phyloP scores from a whole-genome alignment of 2,113 vertebrate genomes.

The Capreolus pygargus region DNA sequence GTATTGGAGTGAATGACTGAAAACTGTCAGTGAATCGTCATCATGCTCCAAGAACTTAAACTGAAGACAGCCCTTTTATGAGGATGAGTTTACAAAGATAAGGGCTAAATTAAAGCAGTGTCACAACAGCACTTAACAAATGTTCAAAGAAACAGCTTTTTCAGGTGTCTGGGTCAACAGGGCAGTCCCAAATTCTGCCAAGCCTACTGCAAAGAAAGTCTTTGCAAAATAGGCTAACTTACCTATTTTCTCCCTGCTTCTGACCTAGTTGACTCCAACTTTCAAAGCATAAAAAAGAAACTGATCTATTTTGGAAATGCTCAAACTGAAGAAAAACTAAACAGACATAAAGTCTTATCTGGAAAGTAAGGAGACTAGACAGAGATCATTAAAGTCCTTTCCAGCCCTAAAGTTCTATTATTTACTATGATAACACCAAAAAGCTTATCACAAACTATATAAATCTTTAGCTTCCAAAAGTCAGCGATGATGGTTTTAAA shows the following conservation, averaged over 20 bases:
- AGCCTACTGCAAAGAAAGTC: neutral
- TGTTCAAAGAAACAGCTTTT: neutral
- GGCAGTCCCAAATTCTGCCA: neutral
- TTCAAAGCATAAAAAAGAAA: neutral
- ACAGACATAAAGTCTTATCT: neutral
- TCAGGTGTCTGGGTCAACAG: neutral
- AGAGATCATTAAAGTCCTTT: neutral
- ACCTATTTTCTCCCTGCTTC: neutral
- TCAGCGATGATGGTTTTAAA: neutral
- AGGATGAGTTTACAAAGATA: neutral
- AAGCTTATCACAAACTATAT: neutral
- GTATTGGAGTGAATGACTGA: neutral
- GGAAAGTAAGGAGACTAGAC: neutral
- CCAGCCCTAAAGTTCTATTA: neutral
- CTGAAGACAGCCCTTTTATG: neutral
- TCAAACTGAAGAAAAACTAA: conserved; percentile 8
- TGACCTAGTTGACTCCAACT: conserved; percentile 36
- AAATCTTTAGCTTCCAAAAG: neutral
- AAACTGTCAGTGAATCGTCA: neutral
- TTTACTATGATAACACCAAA: neutral
- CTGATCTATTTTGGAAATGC: neutral
- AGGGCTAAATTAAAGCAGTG: neutral
- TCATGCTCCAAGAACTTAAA: neutral
- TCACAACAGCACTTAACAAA: neutral
- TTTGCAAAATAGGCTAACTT: neutral